Conservation (phyloP, 2,888 invertebrate species). For the Dolomedes plantarius region DNA sequence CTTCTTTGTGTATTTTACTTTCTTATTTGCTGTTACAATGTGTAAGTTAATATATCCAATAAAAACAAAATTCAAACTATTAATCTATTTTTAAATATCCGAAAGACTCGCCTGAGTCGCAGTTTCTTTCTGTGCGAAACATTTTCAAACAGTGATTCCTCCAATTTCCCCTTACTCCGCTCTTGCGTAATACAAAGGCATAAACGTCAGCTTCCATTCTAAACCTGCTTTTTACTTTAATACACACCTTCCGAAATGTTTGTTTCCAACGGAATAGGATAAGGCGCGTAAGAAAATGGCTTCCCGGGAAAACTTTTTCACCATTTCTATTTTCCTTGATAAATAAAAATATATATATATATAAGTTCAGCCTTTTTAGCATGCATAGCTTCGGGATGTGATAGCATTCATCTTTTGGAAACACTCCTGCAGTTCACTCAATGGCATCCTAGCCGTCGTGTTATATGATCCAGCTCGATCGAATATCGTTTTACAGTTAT, state of each 20-base stretch:
- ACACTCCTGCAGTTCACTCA: conserved; percentile 17
- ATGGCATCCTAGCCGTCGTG: conserved; percentile 46
- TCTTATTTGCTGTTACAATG: too few species aligned
- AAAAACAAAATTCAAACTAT: too few species aligned
- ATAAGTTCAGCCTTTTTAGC: conserved; percentile 60
- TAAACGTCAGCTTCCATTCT: not conserved
- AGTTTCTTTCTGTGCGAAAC: too few species aligned
- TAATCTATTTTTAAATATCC: too few species aligned
- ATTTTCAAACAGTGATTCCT: too few species aligned
- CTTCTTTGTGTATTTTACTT: too few species aligned
- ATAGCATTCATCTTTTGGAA: conserved; percentile 57
- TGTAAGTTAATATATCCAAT: too few species aligned
- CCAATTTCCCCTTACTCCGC: not conserved
- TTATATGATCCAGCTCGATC: conserved; percentile 66
- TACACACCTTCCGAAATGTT: conserved; percentile 43
- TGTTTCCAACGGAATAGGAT: conserved; percentile 59
- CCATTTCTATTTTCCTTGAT: conserved; percentile 42
- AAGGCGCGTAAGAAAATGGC: conserved; percentile 49
- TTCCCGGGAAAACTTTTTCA: conserved; percentile 32
- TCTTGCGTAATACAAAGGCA: not conserved
- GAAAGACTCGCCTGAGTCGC: too few species aligned
- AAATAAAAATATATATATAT: conserved; percentile 21
- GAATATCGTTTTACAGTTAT: conserved; percentile 71
- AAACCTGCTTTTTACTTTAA: conserved; percentile 22
- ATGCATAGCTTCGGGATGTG: conserved; percentile 62